Percentiles rank a stretch among this genome's conserved stretches.
Evolutionary conservation across 2,113 vertebrate species (phyloP).

Genomic region (Passer domesticus): DNA sequence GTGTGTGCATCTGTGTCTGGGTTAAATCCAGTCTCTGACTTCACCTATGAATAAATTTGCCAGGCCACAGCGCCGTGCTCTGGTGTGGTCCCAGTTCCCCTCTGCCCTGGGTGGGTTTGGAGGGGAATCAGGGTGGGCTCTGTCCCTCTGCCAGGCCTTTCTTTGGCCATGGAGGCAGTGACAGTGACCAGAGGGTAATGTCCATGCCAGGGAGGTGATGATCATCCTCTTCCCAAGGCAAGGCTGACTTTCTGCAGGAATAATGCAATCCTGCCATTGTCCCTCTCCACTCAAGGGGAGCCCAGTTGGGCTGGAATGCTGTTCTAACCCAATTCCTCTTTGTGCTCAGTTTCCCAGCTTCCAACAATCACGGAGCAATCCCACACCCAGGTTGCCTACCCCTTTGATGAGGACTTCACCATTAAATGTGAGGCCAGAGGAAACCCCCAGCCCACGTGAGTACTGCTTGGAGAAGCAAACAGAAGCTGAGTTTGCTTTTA

Average conservation of each 20-base stretch:
- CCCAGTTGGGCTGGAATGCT: background rate
- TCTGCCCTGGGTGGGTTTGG: background rate
- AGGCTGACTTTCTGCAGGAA: background rate
- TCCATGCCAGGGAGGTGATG: background rate
- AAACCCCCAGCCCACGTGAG: conserved; percentile 90
- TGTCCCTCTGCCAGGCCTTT: background rate
- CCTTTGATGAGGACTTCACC: conserved; percentile 90
- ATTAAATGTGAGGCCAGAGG: conserved; percentile 92
- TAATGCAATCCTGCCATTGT: background rate
- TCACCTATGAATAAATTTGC: background rate
- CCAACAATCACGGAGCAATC: conserved; percentile 89
- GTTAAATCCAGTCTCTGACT: background rate
- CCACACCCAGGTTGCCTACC: conserved; percentile 85
- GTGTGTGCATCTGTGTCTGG: background rate
- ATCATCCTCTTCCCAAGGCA: background rate
- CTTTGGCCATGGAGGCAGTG: background rate
- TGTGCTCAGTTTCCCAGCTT: conserved; percentile 86
- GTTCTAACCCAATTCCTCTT: background rate
- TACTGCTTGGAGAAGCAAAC: background rate
- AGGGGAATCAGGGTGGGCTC: background rate
- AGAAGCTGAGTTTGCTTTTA: background rate
- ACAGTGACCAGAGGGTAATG: rapidly evolving
- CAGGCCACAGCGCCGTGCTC: rapidly evolving
- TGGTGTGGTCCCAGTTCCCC: background rate
- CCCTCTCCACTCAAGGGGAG: background rate